A percentile compares a stretch with the other conserved stretches of the same genome.
Evolutionary conservation across 2,888 invertebrate species (phyloP).

Genomic region (Adela reaumurella): DNA sequence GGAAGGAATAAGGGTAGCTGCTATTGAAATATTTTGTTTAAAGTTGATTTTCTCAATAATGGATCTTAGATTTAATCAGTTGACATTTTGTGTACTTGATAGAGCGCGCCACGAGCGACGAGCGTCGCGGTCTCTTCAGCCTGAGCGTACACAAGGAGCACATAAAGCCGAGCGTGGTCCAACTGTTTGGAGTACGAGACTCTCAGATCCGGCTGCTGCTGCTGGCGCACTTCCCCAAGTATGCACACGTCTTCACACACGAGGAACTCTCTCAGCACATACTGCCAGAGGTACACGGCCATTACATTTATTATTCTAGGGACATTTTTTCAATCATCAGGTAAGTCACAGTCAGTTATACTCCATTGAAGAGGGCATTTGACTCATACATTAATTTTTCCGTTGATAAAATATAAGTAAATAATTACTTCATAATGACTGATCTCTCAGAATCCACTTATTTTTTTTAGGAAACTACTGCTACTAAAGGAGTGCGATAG

Average conservation of each 20-base stretch:
- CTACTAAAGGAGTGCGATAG: no score
- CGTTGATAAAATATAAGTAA: no score
- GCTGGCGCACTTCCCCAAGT: slow-evolving; percentile 73
- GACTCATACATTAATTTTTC: no score
- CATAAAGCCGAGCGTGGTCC: slow-evolving; percentile 72
- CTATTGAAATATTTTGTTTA: no score
- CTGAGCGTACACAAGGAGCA: slow-evolving; percentile 66
- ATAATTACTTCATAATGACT: no score
- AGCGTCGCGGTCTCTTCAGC: slow-evolving; percentile 62
- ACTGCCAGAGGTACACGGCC: slow-evolving; percentile 77
- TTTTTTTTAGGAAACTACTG: no score
- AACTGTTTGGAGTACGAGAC: slow-evolving; percentile 83
- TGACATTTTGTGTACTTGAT: slow-evolving; percentile 6
- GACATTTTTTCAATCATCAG: neutral
- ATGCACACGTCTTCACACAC: slow-evolving; percentile 68
- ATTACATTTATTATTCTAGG: no score
- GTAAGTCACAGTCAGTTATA: no score
- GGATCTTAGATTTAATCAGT: slow-evolving; percentile 65
- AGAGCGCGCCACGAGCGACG: slow-evolving; percentile 37
- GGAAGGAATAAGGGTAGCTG: no score
- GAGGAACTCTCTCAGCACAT: slow-evolving; percentile 73
- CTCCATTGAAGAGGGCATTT: no score
- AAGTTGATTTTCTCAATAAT: no score
- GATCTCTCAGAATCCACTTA: no score
- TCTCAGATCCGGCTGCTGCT: slow-evolving; percentile 73